Evolutionary conservation across 2,797 vertebrate species (phyloP), one percentile per base, ranked within the genome.

Genomic region (Aphelocoma californica): DNA sequence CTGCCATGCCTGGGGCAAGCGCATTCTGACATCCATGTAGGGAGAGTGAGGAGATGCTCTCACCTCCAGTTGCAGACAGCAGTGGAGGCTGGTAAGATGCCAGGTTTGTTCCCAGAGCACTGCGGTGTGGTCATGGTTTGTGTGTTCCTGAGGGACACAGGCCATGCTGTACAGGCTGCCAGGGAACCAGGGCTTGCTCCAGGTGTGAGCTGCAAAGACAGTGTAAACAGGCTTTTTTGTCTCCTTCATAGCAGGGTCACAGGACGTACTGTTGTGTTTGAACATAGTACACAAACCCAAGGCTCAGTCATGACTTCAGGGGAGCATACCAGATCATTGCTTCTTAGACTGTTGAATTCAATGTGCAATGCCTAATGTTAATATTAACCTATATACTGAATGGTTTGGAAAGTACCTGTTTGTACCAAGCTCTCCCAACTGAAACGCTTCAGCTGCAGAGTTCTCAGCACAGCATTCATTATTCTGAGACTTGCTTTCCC

Each of bases 301-400:
- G 74, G 64, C 42, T 93, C 82, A 74, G 42, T 25, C 23, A 14
- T 3, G 10, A 42, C 31, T 69, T 57, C 74, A 74, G 42, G 58
- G 66, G 61, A 88, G 57, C 80, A 65, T 32, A 89, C n/a, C 50
- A 88, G 29, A 75, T 18, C 61, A 25, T 13, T 73, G 45, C 57
- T 90, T 86, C 71, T 62, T 21, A 61, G 74, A 12, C 18, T 14
- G 31, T 12, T 72, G 79, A 60, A 51, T 83, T 87, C 79, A 84
- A 90, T 57, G 53, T 78, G 56, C 81, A 90, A 34, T 80, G 61
- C 64, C 71, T 71, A 61, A 85, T 92, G 93, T 88, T 96, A 92
- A 92, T 93, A 95, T 90, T 96, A 93, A 95, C 88, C 86, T 89
- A 73, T 82, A 82, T 72, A 87, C 83, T 62, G 90, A 89, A 85